These are phyloP conservation scores for Bos indicus DNA, from an alignment of 2,113 vertebrate genomes.

Conservation along the genomic window DNA sequence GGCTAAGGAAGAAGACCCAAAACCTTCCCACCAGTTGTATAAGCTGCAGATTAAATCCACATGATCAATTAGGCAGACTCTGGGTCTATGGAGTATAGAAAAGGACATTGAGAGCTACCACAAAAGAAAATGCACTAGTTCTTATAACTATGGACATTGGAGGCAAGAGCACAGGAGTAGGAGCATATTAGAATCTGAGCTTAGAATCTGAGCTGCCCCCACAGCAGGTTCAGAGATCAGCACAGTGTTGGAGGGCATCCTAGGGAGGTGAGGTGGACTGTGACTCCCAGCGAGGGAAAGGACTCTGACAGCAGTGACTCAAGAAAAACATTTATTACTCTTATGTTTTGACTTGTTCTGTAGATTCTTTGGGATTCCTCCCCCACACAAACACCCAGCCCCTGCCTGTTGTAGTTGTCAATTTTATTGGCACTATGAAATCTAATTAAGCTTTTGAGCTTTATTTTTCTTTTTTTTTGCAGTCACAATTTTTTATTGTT, in stretches of 20 bases:
- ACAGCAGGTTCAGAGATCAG: neutral
- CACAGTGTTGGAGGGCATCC: neutral
- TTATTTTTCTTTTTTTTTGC: neutral
- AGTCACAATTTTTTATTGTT: neutral
- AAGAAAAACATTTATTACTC: neutral
- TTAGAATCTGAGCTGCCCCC: neutral
- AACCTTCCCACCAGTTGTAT: neutral
- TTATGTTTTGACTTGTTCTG: neutral
- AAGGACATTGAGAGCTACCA: neutral
- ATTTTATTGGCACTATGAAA: neutral
- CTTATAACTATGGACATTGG: neutral
- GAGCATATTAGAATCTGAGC: neutral
- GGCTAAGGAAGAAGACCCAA: neutral
- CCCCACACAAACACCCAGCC: too few species aligned
- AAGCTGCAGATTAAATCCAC: neutral
- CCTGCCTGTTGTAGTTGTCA: rapidly evolving
- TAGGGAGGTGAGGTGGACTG: neutral
- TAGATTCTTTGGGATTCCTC: neutral
- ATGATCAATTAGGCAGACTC: neutral
- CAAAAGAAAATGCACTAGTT: neutral
- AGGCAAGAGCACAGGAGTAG: neutral
- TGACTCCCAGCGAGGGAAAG: rapidly evolving
- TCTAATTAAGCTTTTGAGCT: neutral
- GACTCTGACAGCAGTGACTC: neutral
- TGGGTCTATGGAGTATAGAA: neutral